Conservation (phyloP, 2,797 vertebrate species). For the Gymnothorax javanicus region DNA sequence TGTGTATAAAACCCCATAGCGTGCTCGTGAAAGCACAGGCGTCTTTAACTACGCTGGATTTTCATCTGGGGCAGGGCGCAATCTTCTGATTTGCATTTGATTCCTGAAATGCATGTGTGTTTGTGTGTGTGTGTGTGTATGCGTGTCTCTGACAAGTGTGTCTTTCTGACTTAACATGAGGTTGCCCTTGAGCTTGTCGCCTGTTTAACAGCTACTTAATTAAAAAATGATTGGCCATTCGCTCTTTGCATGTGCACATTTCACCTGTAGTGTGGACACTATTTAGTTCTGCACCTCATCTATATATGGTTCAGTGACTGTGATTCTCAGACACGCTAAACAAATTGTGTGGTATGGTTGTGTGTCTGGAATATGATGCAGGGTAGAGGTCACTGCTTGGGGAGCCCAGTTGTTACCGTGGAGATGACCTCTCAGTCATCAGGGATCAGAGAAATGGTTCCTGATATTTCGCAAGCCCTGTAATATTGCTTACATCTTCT, state of each 20-base stretch:
- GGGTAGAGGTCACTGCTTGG: background rate
- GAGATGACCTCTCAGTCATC: conserved; percentile 6
- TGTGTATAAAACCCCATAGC: conserved; percentile 4
- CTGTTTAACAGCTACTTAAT: background rate
- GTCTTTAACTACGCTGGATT: conserved; percentile 46
- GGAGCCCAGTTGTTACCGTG: background rate
- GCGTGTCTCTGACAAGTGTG: conserved; percentile 21
- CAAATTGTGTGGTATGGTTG: background rate
- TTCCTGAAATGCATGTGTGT: background rate
- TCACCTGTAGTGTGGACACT: background rate
- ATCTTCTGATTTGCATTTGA: conserved; percentile 36
- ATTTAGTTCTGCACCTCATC: background rate
- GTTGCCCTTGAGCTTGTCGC: background rate
- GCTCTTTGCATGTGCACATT: background rate
- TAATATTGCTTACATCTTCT: conserved; percentile 36
- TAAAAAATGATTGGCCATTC: background rate
- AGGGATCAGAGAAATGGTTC: conserved; percentile 29
- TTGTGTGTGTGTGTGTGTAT: conserved; percentile 16
- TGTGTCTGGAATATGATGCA: background rate
- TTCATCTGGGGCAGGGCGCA: conserved; percentile 38
- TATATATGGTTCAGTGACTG: background rate
- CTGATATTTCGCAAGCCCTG: conserved; percentile 16
- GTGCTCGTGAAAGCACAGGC: background rate
- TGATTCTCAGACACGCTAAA: background rate
- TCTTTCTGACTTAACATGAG: conserved; percentile 10